Percentiles rank a stretch among this genome's conserved stretches.
Conservation (phyloP, 1,140 invertebrate species). For the Calephelis virginiensis region DNA sequence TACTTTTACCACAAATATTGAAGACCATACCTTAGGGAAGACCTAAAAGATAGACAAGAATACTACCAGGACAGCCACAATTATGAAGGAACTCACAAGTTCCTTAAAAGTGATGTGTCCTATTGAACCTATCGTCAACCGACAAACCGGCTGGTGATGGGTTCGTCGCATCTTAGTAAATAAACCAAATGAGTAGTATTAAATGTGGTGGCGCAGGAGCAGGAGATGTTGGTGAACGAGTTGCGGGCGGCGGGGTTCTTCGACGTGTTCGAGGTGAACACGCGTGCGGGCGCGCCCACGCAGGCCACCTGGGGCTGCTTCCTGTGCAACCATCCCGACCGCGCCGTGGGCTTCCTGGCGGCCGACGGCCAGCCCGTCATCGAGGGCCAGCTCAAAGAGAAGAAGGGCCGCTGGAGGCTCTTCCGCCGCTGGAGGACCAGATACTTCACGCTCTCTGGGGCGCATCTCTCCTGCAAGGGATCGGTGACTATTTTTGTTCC, state of each 20-base stretch:
- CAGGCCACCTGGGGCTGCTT: conserved; percentile 89
- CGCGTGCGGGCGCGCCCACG: conserved; percentile 53
- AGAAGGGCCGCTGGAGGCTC: conserved; percentile 94
- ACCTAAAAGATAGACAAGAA: too few relatives aligned
- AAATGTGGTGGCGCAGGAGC: conserved; percentile 80
- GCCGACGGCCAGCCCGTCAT: conserved; percentile 87
- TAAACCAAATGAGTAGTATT: too few relatives aligned
- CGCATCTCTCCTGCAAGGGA: conserved; percentile 92
- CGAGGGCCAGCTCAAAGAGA: conserved; percentile 96
- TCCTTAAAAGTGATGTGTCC: too few relatives aligned
- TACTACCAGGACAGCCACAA: too few relatives aligned
- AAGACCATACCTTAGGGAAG: too few relatives aligned
- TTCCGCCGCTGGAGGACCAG: conserved; percentile 94
- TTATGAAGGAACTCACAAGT: too few relatives aligned
- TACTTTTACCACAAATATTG: too few relatives aligned
- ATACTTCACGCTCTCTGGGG: conserved; percentile 95
- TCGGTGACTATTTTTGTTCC: conserved; percentile 81
- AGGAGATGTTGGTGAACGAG: conserved; percentile 91
- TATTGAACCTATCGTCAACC: background rate
- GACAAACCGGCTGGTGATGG: too few relatives aligned
- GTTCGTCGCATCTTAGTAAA: background rate
- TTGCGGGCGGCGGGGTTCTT: conserved; percentile 92
- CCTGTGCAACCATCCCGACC: conserved; percentile 94
- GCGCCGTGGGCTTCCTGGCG: conserved; percentile 88
- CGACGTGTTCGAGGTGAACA: conserved; percentile 92